Evolutionary conservation across 2,113 vertebrate genomes (phyloP).

Genomic region (Pristiophorus japonicus): DNA sequence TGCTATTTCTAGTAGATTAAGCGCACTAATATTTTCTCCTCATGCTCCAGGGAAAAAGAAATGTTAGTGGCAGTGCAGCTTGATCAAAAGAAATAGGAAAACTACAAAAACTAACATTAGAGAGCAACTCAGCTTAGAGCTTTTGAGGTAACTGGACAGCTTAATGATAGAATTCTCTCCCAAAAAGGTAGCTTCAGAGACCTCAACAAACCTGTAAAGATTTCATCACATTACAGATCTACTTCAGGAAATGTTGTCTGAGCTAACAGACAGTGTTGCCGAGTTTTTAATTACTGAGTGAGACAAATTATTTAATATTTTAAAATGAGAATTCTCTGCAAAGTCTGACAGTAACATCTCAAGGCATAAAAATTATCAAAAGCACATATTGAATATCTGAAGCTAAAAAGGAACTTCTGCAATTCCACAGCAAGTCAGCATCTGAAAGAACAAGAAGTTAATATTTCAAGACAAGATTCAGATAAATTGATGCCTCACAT

Average conservation of each 20-base stretch:
- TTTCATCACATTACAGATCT: not conserved
- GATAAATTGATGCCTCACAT: not conserved
- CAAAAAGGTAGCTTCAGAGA: not conserved
- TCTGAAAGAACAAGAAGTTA: not conserved
- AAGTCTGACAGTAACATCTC: not conserved
- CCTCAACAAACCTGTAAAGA: not conserved
- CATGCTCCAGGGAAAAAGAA: not conserved
- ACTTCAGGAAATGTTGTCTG: not conserved
- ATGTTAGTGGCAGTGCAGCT: not conserved
- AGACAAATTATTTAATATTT: not conserved
- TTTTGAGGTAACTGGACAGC: not conserved
- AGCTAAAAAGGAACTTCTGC: not conserved
- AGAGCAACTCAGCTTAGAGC: not conserved
- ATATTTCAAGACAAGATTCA: not conserved
- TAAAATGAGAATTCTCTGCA: not conserved
- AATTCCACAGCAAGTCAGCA: too few relatives aligned
- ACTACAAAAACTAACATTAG: not conserved
- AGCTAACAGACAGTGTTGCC: not conserved
- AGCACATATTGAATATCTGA: not conserved
- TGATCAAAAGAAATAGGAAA: not conserved
- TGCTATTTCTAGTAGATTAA: not conserved
- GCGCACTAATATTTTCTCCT: not conserved
- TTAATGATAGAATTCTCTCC: not conserved
- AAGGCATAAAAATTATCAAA: not conserved
- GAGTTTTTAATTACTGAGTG: not conserved